Conservation (phyloP, 2,888 invertebrate species). For the Scotopteryx bipunctaria region DNA sequence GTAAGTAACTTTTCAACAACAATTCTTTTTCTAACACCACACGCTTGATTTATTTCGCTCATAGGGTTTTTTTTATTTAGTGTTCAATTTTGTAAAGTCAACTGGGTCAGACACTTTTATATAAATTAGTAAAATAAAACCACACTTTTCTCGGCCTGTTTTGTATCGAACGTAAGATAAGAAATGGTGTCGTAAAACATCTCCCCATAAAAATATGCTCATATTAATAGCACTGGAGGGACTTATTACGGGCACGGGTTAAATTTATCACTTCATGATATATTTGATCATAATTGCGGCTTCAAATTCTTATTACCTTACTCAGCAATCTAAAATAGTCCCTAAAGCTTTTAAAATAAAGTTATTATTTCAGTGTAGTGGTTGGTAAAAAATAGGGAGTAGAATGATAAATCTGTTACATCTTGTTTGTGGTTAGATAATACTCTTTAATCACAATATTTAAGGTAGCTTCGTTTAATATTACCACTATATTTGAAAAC, state of each 20-base stretch:
- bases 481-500: too few relatives aligned
- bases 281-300: constrained; percentile 36
- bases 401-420: constrained; percentile 41
- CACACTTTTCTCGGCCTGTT: constrained; percentile 32
- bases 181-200: constrained; percentile 57
- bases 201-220: constrained; percentile 56
- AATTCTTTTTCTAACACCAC: too few relatives aligned
- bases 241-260: constrained; percentile 55
- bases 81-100: too few relatives aligned
- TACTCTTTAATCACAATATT: constrained; percentile 32
- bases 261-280: constrained; percentile 48
- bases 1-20: too few relatives aligned
- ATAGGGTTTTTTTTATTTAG: too few relatives aligned
- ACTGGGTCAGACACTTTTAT: too few relatives aligned
- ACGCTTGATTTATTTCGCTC: too few relatives aligned
- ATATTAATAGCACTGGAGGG: constrained; percentile 55
- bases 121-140: neutral
- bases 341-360: constrained; percentile 11
- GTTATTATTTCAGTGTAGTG: constrained; percentile 11
- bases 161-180: constrained; percentile 47
- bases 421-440: constrained; percentile 41
- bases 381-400: constrained; percentile 24
- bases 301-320: constrained; percentile 19
- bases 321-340: constrained; percentile 9
- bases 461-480: neutral